Evolutionary conservation across 2,888 invertebrate species (phyloP), one percentile per base, ranked within the genome.

Genomic region (Drosophila neotestacea): DNA sequence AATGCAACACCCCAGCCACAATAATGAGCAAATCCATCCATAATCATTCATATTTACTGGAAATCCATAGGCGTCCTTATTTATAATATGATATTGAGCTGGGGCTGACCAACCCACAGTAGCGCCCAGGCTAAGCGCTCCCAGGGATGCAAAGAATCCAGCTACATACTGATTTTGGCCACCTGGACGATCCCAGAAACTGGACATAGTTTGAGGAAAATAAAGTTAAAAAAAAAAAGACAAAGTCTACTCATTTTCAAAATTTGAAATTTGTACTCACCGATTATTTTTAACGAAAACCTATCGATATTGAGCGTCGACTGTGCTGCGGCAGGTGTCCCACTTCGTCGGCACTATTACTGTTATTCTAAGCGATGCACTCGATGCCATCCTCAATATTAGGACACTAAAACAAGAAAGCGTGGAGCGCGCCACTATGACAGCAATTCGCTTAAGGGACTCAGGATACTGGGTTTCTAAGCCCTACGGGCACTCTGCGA

Each of bases 101-200:
- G 96, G 95, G 0, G 96, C 94, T 3, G 96, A 95, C 96, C 96
- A 96, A 13, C 95, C 96, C 6, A 96, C 92, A 67, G 95, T 94
- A 34, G 58, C 47, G 2, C 73, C 73, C 41, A 58, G 27, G 27
- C 60, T 63, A 22, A 68, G 63, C 13, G 58, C 55, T 7, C 64
- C 68, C 9, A 73, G 34, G 0, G 62, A 58, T 36, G 69, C 74
- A 7, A 32, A 30, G 6, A 55, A 6, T 4, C 47, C 65, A 0
- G 74, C 74, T 3, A 65, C 1, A 28, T 50, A 11, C 16, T 59
- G 59, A 16, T 51, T 62, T 9, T 52, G 46, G 4, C 13, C 36
- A 0, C 51, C 46, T 13, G 70, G 70, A 38, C 10, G 27, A 48
- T 69, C 48, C 39, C 61, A 70, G 9, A 55, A 54, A 44, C 16